These are phyloP conservation scores for Emydocephalus ijimae DNA, from an alignment of 2,113 vertebrate genomes.

Conservation along the genomic window DNA sequence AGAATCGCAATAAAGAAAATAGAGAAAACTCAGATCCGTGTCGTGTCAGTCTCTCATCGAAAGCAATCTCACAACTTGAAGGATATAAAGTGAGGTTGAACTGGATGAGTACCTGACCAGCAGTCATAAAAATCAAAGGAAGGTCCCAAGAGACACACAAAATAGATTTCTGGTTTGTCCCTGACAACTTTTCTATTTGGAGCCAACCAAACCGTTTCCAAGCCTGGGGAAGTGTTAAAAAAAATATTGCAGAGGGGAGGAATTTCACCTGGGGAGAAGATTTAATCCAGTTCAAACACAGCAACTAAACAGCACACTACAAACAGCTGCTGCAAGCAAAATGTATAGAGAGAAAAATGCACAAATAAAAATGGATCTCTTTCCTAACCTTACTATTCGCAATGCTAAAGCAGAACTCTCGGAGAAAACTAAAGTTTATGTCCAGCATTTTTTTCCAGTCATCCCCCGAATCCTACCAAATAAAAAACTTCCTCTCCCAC, in stretches of 20 bases:
- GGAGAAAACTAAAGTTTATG: neutral
- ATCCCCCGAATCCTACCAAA: neutral
- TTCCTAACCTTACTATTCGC: slow-evolving; percentile 20
- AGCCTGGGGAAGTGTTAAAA: neutral
- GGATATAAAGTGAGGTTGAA: neutral
- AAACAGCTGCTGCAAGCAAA: neutral
- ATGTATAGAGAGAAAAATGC: neutral
- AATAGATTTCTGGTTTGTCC: neutral
- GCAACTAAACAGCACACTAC: slow-evolving; percentile 4
- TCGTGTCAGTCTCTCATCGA: too few relatives aligned
- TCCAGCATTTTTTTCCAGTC: neutral
- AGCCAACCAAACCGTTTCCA: neutral
- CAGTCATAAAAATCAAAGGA: neutral
- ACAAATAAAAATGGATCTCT: neutral
- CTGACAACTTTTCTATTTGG: neutral
- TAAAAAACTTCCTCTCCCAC: neutral
- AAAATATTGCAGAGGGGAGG: neutral
- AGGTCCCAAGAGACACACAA: neutral
- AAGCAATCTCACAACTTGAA: too few relatives aligned
- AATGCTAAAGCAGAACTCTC: slow-evolving; percentile 16
- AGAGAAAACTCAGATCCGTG: too few relatives aligned
- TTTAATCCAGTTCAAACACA: neutral
- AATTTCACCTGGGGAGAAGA: neutral
- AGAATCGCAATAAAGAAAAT: too few relatives aligned
- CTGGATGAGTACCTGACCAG: neutral